Percentiles rank a stretch among this genome's conserved stretches.
Conservation (phyloP, 92 coral and sea anemone genomes). For the Epizoanthus stellaris region DNA sequence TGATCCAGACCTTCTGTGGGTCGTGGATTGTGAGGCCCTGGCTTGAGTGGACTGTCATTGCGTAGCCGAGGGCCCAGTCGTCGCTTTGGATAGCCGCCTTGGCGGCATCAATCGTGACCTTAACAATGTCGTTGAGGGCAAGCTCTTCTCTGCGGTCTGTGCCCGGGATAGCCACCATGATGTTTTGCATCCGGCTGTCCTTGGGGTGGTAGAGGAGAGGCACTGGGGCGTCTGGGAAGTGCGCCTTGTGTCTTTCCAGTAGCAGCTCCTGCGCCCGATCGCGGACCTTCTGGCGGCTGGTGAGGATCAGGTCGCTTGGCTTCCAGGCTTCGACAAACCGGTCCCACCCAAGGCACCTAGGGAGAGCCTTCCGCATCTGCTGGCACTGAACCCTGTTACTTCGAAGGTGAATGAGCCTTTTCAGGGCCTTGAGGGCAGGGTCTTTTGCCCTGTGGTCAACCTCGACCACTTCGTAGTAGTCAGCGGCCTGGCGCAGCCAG, state of each 20-base stretch:
- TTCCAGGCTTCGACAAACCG: no score
- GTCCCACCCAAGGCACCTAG: no score
- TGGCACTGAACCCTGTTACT: no score
- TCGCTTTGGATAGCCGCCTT: not conserved
- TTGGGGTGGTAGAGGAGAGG: not conserved
- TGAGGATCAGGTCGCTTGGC: no score
- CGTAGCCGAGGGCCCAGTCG: not conserved
- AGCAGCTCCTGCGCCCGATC: no score
- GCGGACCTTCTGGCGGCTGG: no score
- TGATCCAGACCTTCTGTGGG: slow-evolving; percentile 13
- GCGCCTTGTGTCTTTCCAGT: no score
- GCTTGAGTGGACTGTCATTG: not conserved
- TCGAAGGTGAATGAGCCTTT: no score
- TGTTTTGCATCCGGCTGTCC: not conserved
- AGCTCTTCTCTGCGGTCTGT: not conserved
- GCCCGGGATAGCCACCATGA: not conserved
- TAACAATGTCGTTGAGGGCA: slow-evolving; percentile 3
- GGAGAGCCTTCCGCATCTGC: no score
- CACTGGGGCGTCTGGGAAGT: not conserved
- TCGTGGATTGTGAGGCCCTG: slow-evolving; percentile 11
- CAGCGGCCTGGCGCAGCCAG: not conserved
- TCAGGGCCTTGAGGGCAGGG: no score
- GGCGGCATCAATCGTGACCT: not conserved
- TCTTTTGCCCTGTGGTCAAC: not conserved
- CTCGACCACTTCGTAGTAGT: not conserved